Conservation (phyloP, 2,797 vertebrate species). For the Pipistrellus kuhlii region DNA sequence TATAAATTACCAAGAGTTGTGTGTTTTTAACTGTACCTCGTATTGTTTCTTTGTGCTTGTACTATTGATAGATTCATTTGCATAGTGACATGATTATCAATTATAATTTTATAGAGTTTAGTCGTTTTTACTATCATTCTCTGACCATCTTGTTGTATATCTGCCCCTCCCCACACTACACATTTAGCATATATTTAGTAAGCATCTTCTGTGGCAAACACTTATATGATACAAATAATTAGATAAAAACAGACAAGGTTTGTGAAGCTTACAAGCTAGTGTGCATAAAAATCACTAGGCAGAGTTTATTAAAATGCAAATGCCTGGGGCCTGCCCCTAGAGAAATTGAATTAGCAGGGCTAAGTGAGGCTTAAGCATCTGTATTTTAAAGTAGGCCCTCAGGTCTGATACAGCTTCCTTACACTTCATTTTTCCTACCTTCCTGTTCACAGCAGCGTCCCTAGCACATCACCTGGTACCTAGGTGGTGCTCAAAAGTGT, state of each 20-base stretch:
- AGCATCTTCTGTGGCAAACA: not conserved
- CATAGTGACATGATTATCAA: not conserved
- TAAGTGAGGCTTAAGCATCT: not conserved
- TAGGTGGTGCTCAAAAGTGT: not conserved
- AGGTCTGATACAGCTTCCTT: not conserved
- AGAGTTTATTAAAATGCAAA: conserved; percentile 43
- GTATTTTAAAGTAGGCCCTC: not conserved
- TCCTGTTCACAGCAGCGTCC: not conserved
- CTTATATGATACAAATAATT: not conserved
- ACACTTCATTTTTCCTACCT: not conserved
- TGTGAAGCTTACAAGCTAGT: not conserved
- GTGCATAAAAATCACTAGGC: not conserved
- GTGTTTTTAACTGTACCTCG: not conserved
- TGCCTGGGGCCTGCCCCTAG: not conserved
- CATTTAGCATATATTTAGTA: not conserved
- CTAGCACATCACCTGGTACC: not conserved
- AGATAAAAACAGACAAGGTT: not conserved
- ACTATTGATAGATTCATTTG: not conserved
- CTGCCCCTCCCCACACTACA: too few species aligned
- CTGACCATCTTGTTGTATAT: not conserved
- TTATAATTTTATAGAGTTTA: not conserved
- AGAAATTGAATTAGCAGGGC: not conserved
- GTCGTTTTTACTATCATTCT: not conserved
- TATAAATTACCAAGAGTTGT: conserved; percentile 14
- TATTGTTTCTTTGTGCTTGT: not conserved